These are phyloP conservation scores for Aporophyla nigra DNA, from an alignment of 2,888 invertebrate species.

Conservation along the genomic window DNA sequence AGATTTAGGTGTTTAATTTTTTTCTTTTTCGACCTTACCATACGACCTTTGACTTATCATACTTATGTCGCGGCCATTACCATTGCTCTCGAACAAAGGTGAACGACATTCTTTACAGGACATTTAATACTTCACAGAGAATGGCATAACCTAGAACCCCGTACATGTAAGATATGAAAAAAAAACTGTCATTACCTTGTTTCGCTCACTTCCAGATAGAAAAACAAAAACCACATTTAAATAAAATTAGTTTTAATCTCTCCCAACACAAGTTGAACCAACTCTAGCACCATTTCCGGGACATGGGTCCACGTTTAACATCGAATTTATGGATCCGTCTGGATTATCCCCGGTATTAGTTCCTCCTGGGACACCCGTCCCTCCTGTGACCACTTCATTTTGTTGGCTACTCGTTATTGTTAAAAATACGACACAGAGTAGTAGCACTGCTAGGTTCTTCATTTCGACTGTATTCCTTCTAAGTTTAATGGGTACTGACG, in stretches of 20 bases:
- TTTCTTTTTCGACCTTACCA: too few species aligned
- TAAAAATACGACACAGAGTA: neutral
- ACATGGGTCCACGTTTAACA: neutral
- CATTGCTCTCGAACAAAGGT: too few species aligned
- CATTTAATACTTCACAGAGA: too few species aligned
- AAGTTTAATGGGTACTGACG: neutral
- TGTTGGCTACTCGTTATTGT: neutral
- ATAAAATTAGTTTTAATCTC: neutral
- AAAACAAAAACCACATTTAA: too few species aligned
- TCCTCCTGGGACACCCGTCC: neutral
- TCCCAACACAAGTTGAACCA: slow-evolving; percentile 6
- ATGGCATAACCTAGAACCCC: too few species aligned
- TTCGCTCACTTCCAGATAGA: too few species aligned
- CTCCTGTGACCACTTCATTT: slow-evolving; percentile 11
- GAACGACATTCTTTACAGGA: too few species aligned
- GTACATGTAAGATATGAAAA: too few species aligned
- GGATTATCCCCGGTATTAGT: neutral
- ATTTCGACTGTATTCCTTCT: neutral
- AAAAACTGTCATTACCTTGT: too few species aligned
- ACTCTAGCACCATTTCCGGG: slow-evolving; percentile 9
- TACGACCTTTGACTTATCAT: too few species aligned
- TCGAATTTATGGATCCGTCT: neutral
- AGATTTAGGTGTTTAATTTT: too few species aligned
- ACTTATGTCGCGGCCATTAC: too few species aligned
- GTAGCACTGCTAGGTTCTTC: neutral